Conservation (phyloP, 1,140 invertebrate species). For the Cataglyphis hispanica region DNA sequence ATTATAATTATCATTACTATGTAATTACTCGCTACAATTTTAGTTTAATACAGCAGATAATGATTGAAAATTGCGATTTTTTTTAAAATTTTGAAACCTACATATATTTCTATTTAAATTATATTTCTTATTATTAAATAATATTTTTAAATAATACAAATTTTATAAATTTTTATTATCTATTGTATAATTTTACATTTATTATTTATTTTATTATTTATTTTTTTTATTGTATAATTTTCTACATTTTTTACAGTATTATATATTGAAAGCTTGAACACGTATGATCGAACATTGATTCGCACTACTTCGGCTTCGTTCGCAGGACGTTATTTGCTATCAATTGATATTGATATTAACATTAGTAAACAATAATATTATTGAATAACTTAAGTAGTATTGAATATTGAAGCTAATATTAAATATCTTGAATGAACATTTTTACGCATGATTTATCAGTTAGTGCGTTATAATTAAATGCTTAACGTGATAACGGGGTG, state of each 20-base stretch:
- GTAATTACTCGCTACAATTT: not conserved
- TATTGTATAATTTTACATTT: not conserved
- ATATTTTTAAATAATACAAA: not conserved
- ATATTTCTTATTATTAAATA: too few species aligned
- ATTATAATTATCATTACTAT: conserved; percentile 27
- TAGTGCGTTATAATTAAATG: conserved; percentile 38
- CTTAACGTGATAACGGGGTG: not conserved
- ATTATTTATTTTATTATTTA: too few species aligned
- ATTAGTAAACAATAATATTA: not conserved
- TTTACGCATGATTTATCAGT: not conserved
- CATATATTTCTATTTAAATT: not conserved
- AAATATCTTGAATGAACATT: conserved; percentile 3
- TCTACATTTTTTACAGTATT: not conserved
- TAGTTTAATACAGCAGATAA: not conserved
- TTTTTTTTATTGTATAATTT: too few species aligned
- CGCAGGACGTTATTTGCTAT: not conserved
- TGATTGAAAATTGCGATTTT: not conserved
- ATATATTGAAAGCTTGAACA: not conserved
- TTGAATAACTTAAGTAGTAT: not conserved
- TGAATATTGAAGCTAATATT: not conserved
- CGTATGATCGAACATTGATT: not conserved
- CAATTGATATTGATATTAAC: not conserved
- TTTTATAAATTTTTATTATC: not conserved
- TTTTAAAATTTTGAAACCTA: not conserved
- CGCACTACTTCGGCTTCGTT: not conserved